phyloP scores from a whole-genome alignment of 1,140 invertebrate genomes.

The Marisa cornuarietis region DNA sequence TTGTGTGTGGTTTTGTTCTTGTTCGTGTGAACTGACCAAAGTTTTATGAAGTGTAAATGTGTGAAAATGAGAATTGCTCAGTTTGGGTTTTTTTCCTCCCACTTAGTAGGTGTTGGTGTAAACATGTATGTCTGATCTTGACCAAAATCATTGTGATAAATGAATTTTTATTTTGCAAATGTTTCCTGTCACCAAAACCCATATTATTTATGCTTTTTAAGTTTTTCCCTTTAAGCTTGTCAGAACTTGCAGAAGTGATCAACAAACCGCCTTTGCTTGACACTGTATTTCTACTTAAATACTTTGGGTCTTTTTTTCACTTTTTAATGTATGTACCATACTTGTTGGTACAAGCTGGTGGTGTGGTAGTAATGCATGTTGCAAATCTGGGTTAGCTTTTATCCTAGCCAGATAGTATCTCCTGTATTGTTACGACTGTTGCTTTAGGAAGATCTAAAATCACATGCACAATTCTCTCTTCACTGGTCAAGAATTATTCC shows the following conservation, averaged over 20 bases:
- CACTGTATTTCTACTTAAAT: background rate
- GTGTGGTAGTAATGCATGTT: too few relatives aligned
- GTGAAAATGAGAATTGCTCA: too few relatives aligned
- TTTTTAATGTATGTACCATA: background rate
- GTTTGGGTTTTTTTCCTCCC: background rate
- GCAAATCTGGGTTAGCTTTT: too few relatives aligned
- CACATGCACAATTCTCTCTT: too few relatives aligned
- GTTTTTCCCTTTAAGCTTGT: background rate
- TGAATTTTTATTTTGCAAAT: background rate
- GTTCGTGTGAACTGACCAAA: background rate
- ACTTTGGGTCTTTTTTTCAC: background rate
- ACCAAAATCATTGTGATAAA: constrained; percentile 22
- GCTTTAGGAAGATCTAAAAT: too few relatives aligned
- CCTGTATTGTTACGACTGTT: too few relatives aligned
- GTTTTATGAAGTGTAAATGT: background rate
- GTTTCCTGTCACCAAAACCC: background rate
- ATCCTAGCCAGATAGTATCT: too few relatives aligned
- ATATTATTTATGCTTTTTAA: background rate
- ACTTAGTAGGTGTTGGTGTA: background rate
- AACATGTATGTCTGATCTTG: constrained; percentile 6
- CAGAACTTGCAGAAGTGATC: background rate
- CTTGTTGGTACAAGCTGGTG: too few relatives aligned
- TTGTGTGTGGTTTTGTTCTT: background rate
- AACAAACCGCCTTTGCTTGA: background rate
- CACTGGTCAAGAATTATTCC: too few relatives aligned